Evolutionary conservation across 1,140 invertebrate genomes (phyloP), one percentile per base, ranked within the genome.

Genomic region (Triops longicaudatus): DNA sequence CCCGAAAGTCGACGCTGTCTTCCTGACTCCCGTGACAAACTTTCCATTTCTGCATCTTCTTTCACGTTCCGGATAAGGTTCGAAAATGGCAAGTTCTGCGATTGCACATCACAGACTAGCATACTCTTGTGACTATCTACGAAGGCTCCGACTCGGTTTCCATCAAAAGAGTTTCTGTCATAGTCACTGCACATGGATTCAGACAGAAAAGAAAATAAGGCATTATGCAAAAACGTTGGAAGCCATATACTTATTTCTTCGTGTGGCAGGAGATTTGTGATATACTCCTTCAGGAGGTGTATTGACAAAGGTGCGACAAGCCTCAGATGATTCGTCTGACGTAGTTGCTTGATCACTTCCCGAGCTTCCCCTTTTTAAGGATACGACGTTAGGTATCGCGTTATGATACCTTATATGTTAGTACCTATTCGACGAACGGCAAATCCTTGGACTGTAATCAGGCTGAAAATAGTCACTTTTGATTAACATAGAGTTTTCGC

Each of bases 401-500:
- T 14, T 6, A 63, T 63, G 50, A 63, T 50, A 28, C 76, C 42
- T 28, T 26, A 12, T 71, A 63, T 76, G 28, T 71, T 72, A n/a
- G 27, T 74, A 31, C 26, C 22, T 37, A 27, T 74, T 71, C 14
- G 78, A 71, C 31, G 76, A 44, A 72, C 79, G 78, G 26, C 74
- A 76, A 1, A 76, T 88, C 80, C 88, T 88, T 26, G 90, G 90
- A 85, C 91, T 93, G 78, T 89, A 84, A 84, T 92, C 92, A 3
- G 89, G 87, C 80, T 89, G 88, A 84, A 96, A 96, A 84, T 97
- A 93, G 85, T 96, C 93, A 83, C 94, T 95, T 82, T 96, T 96
- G 2, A 96, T 82, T 87, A 96, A 90, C 73, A 95, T 91, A 3
- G 90, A 87, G 77, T 85, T 83, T 78, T 91, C 89, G 76, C 88